These are phyloP conservation scores for Lissonota sp. DNA, from an alignment of 2,888 invertebrate species.

Conservation along the genomic window DNA sequence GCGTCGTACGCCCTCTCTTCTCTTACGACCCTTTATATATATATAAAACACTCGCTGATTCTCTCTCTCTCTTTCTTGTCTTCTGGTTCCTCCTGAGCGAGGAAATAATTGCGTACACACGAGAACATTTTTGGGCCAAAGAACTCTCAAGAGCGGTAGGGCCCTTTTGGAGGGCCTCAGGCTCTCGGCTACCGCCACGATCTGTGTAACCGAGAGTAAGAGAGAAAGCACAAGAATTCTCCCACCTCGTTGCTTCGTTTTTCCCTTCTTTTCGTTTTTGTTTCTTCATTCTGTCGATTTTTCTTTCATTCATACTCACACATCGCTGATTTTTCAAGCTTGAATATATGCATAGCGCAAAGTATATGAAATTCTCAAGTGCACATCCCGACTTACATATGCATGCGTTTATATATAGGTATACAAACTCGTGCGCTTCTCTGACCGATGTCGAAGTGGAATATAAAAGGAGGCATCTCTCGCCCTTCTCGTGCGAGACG, in stretches of 20 bases:
- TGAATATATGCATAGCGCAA: neutral
- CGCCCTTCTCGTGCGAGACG: neutral
- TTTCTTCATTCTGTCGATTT: slow-evolving; percentile 12
- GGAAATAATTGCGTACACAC: slow-evolving; percentile 58
- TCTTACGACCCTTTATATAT: neutral
- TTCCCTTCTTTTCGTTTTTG: slow-evolving; percentile 12
- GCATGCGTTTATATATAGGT: neutral
- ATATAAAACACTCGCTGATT: neutral
- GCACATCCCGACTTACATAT: slow-evolving; percentile 15
- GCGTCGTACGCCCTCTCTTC: slow-evolving; percentile 18
- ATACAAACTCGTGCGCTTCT: neutral
- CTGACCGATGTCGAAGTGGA: slow-evolving; percentile 26
- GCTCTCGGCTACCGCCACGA: slow-evolving; percentile 58
- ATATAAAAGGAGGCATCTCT: slow-evolving; percentile 18
- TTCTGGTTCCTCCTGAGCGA: slow-evolving; percentile 24
- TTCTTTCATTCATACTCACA: slow-evolving; percentile 37
- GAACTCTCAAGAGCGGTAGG: slow-evolving; percentile 44
- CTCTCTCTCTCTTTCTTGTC: slow-evolving; percentile 7
- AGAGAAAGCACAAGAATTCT: slow-evolving; percentile 33
- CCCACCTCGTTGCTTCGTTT: slow-evolving; percentile 18
- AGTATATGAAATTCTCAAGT: slow-evolving; percentile 37
- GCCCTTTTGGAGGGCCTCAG: slow-evolving; percentile 35
- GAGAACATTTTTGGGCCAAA: slow-evolving; percentile 59
- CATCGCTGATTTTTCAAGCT: slow-evolving; percentile 3
- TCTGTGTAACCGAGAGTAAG: slow-evolving; percentile 26